Evolutionary conservation across 2,888 invertebrate species (phyloP), one percentile per base, ranked within the genome.

Genomic region (Archaeoteleia sp.): DNA sequence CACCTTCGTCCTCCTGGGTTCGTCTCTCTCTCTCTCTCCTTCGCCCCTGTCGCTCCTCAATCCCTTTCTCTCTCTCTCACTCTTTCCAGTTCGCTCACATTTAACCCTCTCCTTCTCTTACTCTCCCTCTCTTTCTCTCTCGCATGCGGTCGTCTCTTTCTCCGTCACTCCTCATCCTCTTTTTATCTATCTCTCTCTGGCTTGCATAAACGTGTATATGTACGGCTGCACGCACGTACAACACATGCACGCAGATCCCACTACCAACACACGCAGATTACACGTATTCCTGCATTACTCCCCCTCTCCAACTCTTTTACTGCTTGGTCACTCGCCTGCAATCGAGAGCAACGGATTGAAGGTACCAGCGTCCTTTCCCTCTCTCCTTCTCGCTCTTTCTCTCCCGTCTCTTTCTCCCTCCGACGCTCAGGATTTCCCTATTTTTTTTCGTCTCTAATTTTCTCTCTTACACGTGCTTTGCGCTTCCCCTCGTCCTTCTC

Each of bases 321-420:
- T 73, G 67, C 60, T 70, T 67, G 69, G 70, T 71, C 71, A 70
- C 66, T 54, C 68, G 62, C 42, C 55, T 66, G 66, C 71, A 71
- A 66, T 72, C 67, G 69, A 72, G 69, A 73, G 69, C 72, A 70
- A 72, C 72, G 70, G 69, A 73, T 73, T 73, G 69, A 71, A 73
- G 70, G 61, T 58, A 54, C 39, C 61, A 20, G 5, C 51, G 37
- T 34, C 58, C 61, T 65, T 60, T 72, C 65, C 72, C 68, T 68
- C 42, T 27, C n/a, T 9, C n/a, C 51, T 29, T 57, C 55, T 25
- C 53, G 32, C 40, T 54, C 61, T 61, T 60, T 71, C 65, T 71
- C 69, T 69, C 42, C 27, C 29, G 20, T 72, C 75, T 73, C 77
- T 65, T 75, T 61, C 76, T 55, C 67, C 54, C 45, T 43, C 58